phyloP scores from a whole-genome alignment of 2,888 invertebrate genomes.

The Erynnis tages region DNA sequence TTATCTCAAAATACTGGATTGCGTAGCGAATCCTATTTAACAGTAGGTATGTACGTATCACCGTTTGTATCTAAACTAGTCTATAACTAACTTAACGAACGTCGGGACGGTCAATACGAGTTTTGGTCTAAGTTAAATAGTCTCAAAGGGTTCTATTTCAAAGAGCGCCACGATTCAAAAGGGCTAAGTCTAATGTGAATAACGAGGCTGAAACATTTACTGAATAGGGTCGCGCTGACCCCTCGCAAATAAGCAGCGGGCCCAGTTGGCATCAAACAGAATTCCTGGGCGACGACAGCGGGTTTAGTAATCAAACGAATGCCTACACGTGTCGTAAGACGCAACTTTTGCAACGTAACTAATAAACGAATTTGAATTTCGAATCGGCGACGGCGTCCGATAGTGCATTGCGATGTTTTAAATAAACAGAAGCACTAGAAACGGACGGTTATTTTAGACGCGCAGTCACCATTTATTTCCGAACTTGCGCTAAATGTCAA shows the following conservation, averaged over 20 bases:
- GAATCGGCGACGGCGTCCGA: conserved; percentile 7
- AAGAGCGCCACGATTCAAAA: conserved; percentile 59
- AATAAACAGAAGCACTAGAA: conserved; percentile 13
- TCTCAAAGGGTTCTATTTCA: conserved; percentile 63
- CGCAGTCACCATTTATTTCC: conserved; percentile 34
- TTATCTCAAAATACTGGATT: conserved; percentile 12
- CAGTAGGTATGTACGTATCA: not conserved
- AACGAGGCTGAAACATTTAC: conserved; percentile 66
- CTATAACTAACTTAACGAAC: not conserved
- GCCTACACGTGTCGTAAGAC: conserved; percentile 22
- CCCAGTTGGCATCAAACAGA: conserved; percentile 53
- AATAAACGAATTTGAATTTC: conserved; percentile 20
- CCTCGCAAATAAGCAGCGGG: conserved; percentile 45
- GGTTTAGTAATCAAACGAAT: conserved; percentile 35
- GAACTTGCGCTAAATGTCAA: conserved; percentile 67
- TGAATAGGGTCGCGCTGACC: conserved; percentile 64
- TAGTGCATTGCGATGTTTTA: conserved; percentile 1
- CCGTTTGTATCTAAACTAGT: conserved; percentile 7
- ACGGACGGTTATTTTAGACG: conserved; percentile 13
- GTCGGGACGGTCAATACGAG: conserved; percentile 29
- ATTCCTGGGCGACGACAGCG: conserved; percentile 36
- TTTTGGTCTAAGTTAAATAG: conserved; percentile 40
- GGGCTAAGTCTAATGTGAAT: conserved; percentile 69
- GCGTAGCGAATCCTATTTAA: conserved; percentile 7
- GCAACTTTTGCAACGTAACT: conserved; percentile 26